Base-by-base conservation (phyloP, 2,888 invertebrate species). In the Ormyrus labotus region DNA sequence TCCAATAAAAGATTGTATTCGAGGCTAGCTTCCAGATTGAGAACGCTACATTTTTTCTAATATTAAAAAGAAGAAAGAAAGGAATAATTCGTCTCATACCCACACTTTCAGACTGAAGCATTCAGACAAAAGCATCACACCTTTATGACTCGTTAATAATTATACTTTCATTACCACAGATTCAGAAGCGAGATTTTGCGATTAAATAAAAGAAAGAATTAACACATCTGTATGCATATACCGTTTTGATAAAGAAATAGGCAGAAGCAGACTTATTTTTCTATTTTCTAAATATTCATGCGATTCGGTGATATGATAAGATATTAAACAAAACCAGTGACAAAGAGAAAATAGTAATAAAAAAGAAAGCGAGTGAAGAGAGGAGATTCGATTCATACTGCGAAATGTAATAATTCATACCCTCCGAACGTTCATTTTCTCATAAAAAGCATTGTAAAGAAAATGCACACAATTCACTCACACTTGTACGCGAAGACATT, bases 161-260 rank as follows among this genome's bases (percentile, higher is more conserved):
- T 78, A 81, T 83, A 71, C 79, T 81, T 84, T 84, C 67, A 81
- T 72, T 81, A 68, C 72, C 70, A 82, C 81, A 73, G 76, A 78
- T 82, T 77, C 79, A 76, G 53, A 78, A 84, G 80, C 81, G 79
- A 83, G 83, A 79, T 82, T 81, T 82, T 80, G 75, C 61, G 72
- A 79, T 61, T 72, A 81, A 70, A 79, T 48, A 79, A 81, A 77
- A 53, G 45, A 73, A 76, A 70, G 10, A 72, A 71, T 63, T 70
- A 71, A 73, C 55, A 73, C 78, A 83, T 78, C 73, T 79, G 69
- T 80, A 74, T 50, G 69, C 74, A 79, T 81, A 78, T 82, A 82
- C 82, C 77, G 57, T 83, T 80, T 81, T 78, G 80, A 78, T 80
- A 80, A 81, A 83, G 80, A 77, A 69, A 83, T 75, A 81, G 71